Percentiles rank a stretch among this genome's conserved stretches.
Conservation (phyloP, 2,888 invertebrate species). For the Synanthedon myopaeformis region DNA sequence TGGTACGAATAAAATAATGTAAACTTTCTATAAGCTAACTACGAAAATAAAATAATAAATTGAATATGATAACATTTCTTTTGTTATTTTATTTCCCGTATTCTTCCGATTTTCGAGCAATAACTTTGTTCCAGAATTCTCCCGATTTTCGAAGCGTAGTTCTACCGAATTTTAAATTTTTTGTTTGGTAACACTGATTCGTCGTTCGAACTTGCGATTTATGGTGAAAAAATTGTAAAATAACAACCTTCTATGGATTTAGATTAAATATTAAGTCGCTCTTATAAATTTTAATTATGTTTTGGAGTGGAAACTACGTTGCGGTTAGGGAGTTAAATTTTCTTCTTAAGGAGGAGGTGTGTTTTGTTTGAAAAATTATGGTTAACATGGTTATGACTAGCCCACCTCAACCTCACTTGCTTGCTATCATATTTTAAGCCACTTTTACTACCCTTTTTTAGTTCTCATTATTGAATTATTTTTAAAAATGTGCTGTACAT, state of each 20-base stretch:
- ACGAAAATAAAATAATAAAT: no score
- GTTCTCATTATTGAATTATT: no score
- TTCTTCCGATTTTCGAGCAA: no score
- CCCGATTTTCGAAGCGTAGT: no score
- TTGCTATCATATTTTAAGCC: neutral
- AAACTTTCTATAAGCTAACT: no score
- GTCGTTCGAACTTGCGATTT: constrained; percentile 20
- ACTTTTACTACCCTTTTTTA: neutral
- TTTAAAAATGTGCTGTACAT: no score
- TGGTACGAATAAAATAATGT: no score
- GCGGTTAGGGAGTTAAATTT: constrained; percentile 81
- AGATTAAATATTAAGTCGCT: constrained; percentile 42
- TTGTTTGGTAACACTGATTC: no score
- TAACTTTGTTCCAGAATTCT: no score
- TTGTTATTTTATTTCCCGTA: no score
- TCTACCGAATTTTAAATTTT: no score
- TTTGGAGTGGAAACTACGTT: constrained; percentile 84
- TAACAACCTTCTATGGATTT: constrained; percentile 58
- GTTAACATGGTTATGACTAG: constrained; percentile 38
- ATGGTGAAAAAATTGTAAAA: constrained; percentile 40
- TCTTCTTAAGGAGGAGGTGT: constrained; percentile 82
- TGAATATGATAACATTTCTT: no score
- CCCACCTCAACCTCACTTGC: neutral
- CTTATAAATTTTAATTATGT: constrained; percentile 75
- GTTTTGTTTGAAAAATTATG: constrained; percentile 52